Percentiles rank a stretch among this genome's conserved stretches.
Conservation (phyloP, 2,888 invertebrate genomes). For the Tachina lurida region DNA sequence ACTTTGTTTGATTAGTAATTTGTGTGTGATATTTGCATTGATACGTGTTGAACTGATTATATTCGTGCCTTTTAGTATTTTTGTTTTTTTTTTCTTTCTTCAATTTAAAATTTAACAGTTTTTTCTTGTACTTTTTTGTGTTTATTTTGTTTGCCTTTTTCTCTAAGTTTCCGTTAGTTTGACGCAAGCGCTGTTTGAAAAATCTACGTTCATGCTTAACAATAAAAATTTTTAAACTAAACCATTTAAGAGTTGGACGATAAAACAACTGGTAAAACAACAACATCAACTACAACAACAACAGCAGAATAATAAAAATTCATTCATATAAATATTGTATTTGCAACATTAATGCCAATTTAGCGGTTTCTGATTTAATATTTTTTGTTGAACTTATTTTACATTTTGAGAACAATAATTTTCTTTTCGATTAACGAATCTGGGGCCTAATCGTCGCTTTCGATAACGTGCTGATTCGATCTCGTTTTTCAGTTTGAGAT, state of each 20-base stretch:
- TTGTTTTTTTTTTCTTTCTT: slow-evolving; percentile 14
- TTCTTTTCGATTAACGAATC: too few species aligned
- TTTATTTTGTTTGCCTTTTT: not conserved
- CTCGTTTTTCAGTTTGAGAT: too few species aligned
- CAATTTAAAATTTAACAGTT: slow-evolving; percentile 54
- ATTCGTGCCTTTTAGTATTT: not conserved
- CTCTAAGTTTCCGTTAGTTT: slow-evolving; percentile 50
- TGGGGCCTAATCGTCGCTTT: too few species aligned
- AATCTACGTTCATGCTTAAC: slow-evolving; percentile 60
- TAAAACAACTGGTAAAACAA: slow-evolving; percentile 2
- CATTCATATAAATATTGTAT: slow-evolving; percentile 52
- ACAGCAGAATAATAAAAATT: slow-evolving; percentile 39
- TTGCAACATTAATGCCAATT: slow-evolving; percentile 32
- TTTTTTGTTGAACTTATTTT: not conserved
- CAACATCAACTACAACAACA: slow-evolving; percentile 1
- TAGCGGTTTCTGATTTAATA: not conserved
- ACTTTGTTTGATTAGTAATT: slow-evolving; percentile 33
- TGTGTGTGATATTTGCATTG: slow-evolving; percentile 6
- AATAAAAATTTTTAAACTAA: slow-evolving; percentile 64
- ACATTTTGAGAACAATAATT: not conserved
- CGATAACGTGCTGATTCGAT: too few species aligned
- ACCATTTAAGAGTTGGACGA: slow-evolving; percentile 38
- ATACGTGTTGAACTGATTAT: slow-evolving; percentile 42
- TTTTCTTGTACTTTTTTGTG: slow-evolving; percentile 24
- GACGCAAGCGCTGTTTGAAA: slow-evolving; percentile 56